Conservation (phyloP, 2,888 invertebrate species). For the Caenorhabditis sp. region DNA sequence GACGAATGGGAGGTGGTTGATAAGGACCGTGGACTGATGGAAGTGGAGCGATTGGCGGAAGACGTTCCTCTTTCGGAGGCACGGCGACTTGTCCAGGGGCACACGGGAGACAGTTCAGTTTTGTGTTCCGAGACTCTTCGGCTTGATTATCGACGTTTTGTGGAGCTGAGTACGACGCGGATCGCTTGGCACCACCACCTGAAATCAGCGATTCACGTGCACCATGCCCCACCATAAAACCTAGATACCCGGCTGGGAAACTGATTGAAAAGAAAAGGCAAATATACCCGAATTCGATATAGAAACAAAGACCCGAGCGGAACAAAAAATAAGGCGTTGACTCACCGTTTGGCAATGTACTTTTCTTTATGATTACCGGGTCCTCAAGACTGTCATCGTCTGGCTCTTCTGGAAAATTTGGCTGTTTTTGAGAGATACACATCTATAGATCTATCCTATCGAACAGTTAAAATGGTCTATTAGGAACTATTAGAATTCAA, state of each 20-base stretch:
- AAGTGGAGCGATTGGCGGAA: slow-evolving; percentile 54
- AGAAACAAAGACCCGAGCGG: slow-evolving; percentile 25
- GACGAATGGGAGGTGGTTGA: slow-evolving; percentile 45
- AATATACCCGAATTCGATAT: slow-evolving; percentile 15
- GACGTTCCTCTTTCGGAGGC: slow-evolving; percentile 47
- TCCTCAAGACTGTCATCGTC: slow-evolving; percentile 43
- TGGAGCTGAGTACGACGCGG: slow-evolving; percentile 36
- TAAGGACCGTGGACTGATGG: slow-evolving; percentile 53
- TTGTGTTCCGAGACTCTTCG: slow-evolving; percentile 56
- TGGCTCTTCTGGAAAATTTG: slow-evolving; percentile 44
- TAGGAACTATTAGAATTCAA: neutral
- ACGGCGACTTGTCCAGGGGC: slow-evolving; percentile 43
- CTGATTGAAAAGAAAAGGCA: slow-evolving; percentile 41
- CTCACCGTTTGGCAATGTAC: slow-evolving; percentile 45
- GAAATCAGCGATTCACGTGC: slow-evolving; percentile 52
- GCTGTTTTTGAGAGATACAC: neutral
- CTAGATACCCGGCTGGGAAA: slow-evolving; percentile 43
- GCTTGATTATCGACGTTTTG: slow-evolving; percentile 56
- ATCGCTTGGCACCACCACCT: slow-evolving; percentile 43
- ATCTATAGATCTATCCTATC: neutral
- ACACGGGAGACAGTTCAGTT: slow-evolving; percentile 61
- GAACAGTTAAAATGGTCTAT: neutral
- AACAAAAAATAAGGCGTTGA: neutral
- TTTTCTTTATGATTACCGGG: slow-evolving; percentile 21
- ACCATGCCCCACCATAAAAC: slow-evolving; percentile 61